Evolutionary conservation across 2,888 invertebrate species (phyloP).

Genomic region (Petrolisthes cinctipes): DNA sequence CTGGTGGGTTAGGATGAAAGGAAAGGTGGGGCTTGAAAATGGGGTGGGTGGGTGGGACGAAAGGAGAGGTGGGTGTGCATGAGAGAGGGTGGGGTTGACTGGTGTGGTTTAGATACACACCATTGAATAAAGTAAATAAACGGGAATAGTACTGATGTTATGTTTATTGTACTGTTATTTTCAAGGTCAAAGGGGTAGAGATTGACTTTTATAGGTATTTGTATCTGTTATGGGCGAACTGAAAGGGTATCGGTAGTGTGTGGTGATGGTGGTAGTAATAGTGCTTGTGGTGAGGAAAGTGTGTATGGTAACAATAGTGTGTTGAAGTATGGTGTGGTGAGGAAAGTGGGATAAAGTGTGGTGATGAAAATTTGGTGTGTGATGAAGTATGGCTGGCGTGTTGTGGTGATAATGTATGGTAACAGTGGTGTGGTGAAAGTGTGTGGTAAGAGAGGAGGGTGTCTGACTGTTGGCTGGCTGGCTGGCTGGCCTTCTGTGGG

Average conservation of each 20-base stretch:
- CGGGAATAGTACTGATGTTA: too few relatives aligned
- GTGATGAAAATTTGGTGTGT: background rate
- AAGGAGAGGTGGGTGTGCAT: background rate
- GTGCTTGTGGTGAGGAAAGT: too few relatives aligned
- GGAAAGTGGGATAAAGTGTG: background rate
- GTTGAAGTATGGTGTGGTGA: background rate
- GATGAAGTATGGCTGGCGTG: background rate
- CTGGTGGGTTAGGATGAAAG: background rate
- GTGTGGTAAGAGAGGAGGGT: constrained; percentile 4
- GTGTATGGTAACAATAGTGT: background rate
- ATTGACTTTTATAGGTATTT: too few relatives aligned
- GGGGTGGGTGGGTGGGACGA: background rate
- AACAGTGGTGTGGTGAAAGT: background rate
- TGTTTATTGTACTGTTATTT: too few relatives aligned
- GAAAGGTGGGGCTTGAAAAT: background rate
- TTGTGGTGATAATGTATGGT: background rate
- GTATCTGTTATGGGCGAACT: too few relatives aligned
- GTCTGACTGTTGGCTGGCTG: constrained; percentile 5
- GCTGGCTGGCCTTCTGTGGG: background rate
- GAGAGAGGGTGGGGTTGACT: background rate
- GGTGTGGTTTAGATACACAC: too few relatives aligned
- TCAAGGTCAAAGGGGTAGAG: too few relatives aligned
- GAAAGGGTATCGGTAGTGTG: too few relatives aligned
- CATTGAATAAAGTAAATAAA: too few relatives aligned
- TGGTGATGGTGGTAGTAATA: too few relatives aligned